A percentile compares a stretch with the other conserved stretches of the same genome.
Evolutionary conservation across 1,140 invertebrate species (phyloP).

Genomic region (Diuraphis noxia): DNA sequence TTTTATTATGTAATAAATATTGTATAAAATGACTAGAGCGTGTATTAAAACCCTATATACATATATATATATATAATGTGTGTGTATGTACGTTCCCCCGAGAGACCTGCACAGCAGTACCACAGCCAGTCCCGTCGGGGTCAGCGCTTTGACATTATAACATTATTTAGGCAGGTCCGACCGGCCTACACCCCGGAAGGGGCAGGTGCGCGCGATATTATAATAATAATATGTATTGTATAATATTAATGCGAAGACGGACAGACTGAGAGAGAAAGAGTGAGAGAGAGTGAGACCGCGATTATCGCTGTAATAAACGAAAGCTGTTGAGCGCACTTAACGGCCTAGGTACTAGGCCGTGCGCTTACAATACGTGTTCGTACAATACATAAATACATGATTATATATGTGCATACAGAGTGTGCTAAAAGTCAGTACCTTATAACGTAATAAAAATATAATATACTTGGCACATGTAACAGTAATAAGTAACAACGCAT

Average conservation of each 20-base stretch:
- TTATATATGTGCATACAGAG: background rate
- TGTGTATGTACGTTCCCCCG: background rate
- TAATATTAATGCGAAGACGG: background rate
- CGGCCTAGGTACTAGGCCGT: too few species aligned
- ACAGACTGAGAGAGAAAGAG: background rate
- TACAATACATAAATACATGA: background rate
- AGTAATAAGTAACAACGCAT: background rate
- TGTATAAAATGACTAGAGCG: background rate
- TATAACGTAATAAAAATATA: background rate
- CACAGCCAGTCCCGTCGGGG: background rate
- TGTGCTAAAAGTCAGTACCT: background rate
- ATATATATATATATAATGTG: background rate
- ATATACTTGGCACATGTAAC: background rate
- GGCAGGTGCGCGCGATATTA: background rate
- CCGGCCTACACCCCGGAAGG: background rate
- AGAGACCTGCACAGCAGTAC: background rate
- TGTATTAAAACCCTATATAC: background rate
- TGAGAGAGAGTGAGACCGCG: background rate
- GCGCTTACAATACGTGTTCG: background rate
- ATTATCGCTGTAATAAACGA: background rate
- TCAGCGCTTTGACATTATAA: background rate
- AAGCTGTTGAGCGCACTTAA: background rate
- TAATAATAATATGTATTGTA: background rate
- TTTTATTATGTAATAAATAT: constrained; percentile 5
- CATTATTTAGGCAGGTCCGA: background rate